Conservation (phyloP, 2,113 vertebrate species). For the Sula dactylatra region DNA sequence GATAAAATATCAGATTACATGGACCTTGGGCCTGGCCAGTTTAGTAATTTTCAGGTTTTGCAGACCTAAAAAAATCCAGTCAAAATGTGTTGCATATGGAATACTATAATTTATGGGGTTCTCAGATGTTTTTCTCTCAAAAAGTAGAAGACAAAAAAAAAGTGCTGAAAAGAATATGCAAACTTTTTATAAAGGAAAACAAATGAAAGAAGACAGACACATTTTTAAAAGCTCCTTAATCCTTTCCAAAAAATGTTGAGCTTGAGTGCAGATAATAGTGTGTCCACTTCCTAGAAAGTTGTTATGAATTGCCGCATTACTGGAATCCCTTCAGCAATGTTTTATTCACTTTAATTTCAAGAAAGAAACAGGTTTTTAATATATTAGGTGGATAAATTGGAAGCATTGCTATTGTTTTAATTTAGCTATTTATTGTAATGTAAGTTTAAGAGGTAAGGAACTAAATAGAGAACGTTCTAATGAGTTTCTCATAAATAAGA, state of each 20-base stretch:
- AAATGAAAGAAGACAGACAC: not conserved
- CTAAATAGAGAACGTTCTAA: not conserved
- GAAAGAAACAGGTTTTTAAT: not conserved
- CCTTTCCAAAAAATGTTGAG: not conserved
- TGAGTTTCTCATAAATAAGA: not conserved
- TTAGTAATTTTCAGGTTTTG: not conserved
- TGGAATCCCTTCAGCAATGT: not conserved
- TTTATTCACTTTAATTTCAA: not conserved
- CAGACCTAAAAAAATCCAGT: not conserved
- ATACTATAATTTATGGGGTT: not conserved
- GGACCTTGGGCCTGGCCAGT: not conserved
- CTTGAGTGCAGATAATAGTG: not conserved
- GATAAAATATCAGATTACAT: not conserved
- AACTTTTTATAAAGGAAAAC: not conserved
- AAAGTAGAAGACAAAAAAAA: not conserved
- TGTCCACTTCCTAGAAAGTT: not conserved
- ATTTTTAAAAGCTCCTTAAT: not conserved
- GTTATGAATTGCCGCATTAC: not conserved
- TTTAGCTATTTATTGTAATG: not conserved
- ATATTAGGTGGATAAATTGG: not conserved
- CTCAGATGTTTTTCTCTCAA: not conserved
- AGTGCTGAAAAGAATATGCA: not conserved
- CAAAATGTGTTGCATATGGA: not conserved
- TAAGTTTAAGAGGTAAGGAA: not conserved
- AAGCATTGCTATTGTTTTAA: not conserved